Percentiles rank a stretch among this genome's conserved stretches.
These are phyloP conservation scores for Falco rusticolus DNA, from an alignment of 2,797 vertebrate genomes.

Conservation along the genomic window DNA sequence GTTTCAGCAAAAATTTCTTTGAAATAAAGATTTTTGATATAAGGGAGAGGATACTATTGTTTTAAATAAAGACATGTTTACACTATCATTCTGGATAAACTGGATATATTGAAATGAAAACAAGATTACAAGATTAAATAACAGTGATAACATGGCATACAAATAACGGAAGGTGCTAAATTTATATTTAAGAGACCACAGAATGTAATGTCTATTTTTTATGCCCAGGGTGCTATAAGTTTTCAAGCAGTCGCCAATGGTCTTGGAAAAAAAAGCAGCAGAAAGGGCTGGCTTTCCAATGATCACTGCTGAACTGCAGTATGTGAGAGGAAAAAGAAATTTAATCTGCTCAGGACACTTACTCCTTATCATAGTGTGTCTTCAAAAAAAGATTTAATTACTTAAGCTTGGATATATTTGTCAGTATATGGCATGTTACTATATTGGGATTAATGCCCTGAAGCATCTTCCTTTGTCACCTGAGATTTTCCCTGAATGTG, in stretches of 20 bases:
- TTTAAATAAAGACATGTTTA: constrained; percentile 22
- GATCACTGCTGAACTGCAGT: constrained; percentile 10
- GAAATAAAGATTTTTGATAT: not conserved
- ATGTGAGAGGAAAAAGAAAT: constrained; percentile 42
- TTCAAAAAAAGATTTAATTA: constrained; percentile 77
- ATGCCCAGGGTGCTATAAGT: not conserved
- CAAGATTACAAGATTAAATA: constrained; percentile 50
- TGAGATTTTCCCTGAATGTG: constrained; percentile 69
- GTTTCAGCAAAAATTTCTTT: not conserved
- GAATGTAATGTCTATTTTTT: not conserved
- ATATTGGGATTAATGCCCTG: constrained; percentile 75
- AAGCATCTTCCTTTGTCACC: constrained; percentile 70
- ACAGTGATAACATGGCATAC: not conserved
- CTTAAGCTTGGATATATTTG: constrained; percentile 74
- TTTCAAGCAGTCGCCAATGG: not conserved
- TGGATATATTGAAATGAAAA: constrained; percentile 14
- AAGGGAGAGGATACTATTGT: not conserved
- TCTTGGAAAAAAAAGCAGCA: not conserved
- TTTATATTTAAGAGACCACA: not conserved
- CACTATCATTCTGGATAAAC: not conserved
- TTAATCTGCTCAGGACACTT: constrained; percentile 70
- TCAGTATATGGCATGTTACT: constrained; percentile 70
- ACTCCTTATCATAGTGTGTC: constrained; percentile 64
- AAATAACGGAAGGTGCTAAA: not conserved
- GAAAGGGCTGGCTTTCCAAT: not conserved